A percentile compares a stretch with the other conserved stretches of the same genome.
phyloP scores from a whole-genome alignment of 1,140 invertebrate species.

The Drosophila bocki region DNA sequence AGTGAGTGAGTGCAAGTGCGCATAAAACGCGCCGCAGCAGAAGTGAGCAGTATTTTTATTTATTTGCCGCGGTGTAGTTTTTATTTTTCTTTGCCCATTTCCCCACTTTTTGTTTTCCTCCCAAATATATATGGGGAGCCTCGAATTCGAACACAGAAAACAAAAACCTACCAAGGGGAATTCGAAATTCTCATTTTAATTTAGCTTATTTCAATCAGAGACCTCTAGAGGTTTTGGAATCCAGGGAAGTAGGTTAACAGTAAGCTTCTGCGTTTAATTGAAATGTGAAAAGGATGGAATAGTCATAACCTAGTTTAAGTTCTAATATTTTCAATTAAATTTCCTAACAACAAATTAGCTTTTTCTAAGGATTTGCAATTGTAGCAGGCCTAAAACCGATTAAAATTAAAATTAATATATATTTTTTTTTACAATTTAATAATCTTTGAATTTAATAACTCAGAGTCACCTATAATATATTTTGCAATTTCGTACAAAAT shows the following conservation, averaged over 20 bases:
- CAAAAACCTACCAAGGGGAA: neutral
- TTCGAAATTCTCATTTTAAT: conserved; percentile 16
- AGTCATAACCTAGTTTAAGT: neutral
- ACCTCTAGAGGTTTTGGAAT: neutral
- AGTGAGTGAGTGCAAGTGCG: conserved; percentile 55
- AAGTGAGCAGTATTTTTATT: conserved; percentile 80
- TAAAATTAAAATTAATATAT: too few relatives aligned
- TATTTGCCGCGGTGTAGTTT: conserved; percentile 72
- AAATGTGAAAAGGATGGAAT: neutral
- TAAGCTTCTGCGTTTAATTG: neutral
- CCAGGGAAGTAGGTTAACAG: neutral
- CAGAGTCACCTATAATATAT: too few relatives aligned
- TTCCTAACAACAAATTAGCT: neutral
- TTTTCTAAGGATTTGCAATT: too few relatives aligned
- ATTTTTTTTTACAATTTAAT: too few relatives aligned
- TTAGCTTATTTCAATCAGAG: neutral
- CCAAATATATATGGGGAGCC: conserved; percentile 45
- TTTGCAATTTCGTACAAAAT: neutral
- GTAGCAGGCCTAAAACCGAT: too few relatives aligned
- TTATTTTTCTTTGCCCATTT: conserved; percentile 52
- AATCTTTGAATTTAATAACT: too few relatives aligned
- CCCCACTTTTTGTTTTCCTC: conserved; percentile 27
- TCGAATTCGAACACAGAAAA: conserved; percentile 37
- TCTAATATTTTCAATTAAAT: neutral
- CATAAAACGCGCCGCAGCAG: conserved; percentile 73